These are phyloP conservation scores for Glyptemys insculpta DNA, from an alignment of 2,797 vertebrate genomes.

Conservation along the genomic window DNA sequence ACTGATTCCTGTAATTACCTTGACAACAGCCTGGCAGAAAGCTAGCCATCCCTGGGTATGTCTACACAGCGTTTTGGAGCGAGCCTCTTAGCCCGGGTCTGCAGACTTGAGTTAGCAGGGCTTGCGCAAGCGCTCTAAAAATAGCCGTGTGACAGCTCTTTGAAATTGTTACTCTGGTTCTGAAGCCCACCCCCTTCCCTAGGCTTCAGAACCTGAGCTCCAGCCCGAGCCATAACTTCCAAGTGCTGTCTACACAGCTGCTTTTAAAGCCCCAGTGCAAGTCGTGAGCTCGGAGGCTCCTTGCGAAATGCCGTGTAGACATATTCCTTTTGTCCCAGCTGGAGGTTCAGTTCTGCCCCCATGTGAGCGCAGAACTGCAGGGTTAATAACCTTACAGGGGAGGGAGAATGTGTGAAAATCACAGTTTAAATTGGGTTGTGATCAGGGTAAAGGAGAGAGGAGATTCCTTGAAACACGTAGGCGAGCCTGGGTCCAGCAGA, in stretches of 20 bases:
- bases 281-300: neutral
- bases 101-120: neutral
- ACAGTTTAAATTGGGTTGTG: neutral
- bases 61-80: accelerated
- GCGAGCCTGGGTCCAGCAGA: too few species aligned
- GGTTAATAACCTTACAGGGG: neutral
- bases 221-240: neutral
- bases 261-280: neutral
- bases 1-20: accelerated
- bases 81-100: neutral
- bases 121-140: neutral
- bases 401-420: neutral
- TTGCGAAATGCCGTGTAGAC: neutral
- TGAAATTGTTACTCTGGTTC: neutral
- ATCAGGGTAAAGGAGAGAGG: neutral
- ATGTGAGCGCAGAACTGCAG: neutral
- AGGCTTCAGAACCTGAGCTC: neutral
- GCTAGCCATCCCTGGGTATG: neutral
- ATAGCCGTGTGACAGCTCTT: neutral
- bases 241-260: neutral
- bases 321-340: neutral
- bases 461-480: neutral
- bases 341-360: neutral
- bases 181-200: neutral
- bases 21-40: neutral